Conservation (phyloP, 2,113 vertebrate species). For the Cynoglossus semilaevis region DNA sequence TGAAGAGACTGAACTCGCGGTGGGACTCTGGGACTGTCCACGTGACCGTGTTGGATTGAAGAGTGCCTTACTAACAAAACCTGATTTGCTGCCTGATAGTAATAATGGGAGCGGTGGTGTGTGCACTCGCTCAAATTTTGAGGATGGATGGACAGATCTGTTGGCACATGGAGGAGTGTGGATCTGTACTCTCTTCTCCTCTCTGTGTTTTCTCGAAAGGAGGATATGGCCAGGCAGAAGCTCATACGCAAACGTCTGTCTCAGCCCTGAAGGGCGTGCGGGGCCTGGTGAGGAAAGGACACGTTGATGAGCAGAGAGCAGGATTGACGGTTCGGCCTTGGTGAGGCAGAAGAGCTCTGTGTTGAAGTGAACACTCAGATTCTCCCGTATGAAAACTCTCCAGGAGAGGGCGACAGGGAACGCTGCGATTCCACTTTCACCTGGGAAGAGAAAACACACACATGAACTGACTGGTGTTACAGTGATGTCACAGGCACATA, state of each 20-base stretch:
- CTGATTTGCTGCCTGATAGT: slow-evolving; percentile 47
- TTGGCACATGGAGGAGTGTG: slow-evolving; percentile 37
- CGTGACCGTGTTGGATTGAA: slow-evolving; percentile 35
- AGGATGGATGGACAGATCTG: slow-evolving; percentile 37
- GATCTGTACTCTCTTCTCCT: slow-evolving; percentile 61
- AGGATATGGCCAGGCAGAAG: slow-evolving; percentile 70
- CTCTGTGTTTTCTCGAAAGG: slow-evolving; percentile 68
- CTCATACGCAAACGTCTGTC: slow-evolving; percentile 75
- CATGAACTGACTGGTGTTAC: slow-evolving; percentile 34
- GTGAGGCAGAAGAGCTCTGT: slow-evolving; percentile 36
- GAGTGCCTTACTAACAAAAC: slow-evolving; percentile 61
- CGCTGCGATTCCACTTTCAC: slow-evolving; percentile 49
- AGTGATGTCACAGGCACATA: slow-evolving; percentile 65
- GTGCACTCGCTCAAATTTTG: slow-evolving; percentile 30
- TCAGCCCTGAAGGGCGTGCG: slow-evolving; percentile 59
- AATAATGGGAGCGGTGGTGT: slow-evolving; percentile 38
- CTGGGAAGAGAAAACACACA: slow-evolving; percentile 28
- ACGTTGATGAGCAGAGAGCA: slow-evolving; percentile 30
- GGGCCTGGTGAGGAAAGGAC: slow-evolving; percentile 30
- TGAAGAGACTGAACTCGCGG: slow-evolving; percentile 28
- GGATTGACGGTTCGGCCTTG: slow-evolving; percentile 35
- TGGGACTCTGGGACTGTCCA: slow-evolving; percentile 53
- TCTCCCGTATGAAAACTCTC: slow-evolving; percentile 46
- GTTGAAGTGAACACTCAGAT: slow-evolving; percentile 49
- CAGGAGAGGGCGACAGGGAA: slow-evolving; percentile 53